Conservation (phyloP, 2,113 vertebrate species). For the Serinus canaria region DNA sequence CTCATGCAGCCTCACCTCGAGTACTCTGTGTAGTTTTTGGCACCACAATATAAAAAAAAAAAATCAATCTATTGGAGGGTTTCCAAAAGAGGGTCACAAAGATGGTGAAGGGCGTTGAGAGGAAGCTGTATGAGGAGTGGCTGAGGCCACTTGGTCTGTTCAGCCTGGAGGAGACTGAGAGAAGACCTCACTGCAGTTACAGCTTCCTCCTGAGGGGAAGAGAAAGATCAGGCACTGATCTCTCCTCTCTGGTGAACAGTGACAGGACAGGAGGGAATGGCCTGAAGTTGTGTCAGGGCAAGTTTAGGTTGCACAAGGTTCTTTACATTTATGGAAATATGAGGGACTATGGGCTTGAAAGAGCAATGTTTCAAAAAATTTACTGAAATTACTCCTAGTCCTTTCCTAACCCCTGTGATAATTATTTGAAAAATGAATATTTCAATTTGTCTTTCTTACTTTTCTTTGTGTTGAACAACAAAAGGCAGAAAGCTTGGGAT, state of each 20-base stretch:
- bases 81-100: neutral
- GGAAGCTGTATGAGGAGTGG: fast-evolving
- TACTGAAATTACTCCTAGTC: neutral
- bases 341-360: neutral
- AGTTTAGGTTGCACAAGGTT: neutral
- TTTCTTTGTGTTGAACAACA: neutral
- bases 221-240: neutral
- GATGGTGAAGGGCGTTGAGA: neutral
- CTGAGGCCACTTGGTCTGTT: neutral
- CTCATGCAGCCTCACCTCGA: fast-evolving
- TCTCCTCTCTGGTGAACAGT: neutral
- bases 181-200: neutral
- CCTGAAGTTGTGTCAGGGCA: neutral
- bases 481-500: neutral
- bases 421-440: neutral
- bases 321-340: neutral
- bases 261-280: neutral
- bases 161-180: neutral
- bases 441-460: neutral
- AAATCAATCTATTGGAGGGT: neutral
- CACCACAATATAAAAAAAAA: neutral
- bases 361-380: neutral
- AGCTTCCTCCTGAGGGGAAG: fast-evolving
- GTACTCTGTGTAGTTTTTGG: neutral
- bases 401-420: neutral